Evolutionary conservation across 2,888 invertebrate genomes (phyloP).

Genomic region (Brachypalpus laphriformis): DNA sequence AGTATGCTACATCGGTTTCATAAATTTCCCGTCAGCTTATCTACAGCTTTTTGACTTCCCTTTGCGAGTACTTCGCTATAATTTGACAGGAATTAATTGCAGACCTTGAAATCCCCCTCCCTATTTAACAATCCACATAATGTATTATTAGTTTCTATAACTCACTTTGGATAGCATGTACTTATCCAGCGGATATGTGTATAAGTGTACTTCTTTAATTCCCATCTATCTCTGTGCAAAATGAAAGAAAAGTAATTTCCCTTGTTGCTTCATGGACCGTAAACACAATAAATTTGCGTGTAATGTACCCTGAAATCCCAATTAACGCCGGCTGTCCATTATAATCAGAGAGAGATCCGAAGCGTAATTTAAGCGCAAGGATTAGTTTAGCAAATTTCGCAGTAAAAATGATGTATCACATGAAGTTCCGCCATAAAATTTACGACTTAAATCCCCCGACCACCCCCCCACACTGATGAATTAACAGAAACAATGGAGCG

Average conservation of each 20-base stretch:
- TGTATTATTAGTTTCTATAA: constrained; percentile 1
- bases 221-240: neutral
- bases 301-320: constrained; percentile 64
- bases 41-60: neutral
- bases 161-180: neutral
- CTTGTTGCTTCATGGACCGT: constrained; percentile 56
- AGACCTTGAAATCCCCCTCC: neutral
- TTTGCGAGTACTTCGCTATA: neutral
- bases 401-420: constrained; percentile 64
- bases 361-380: constrained; percentile 57
- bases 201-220: neutral
- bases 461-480: constrained; percentile 37
- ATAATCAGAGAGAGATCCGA: constrained; percentile 46
- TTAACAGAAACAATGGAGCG: neutral
- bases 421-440: constrained; percentile 39
- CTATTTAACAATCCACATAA: neutral
- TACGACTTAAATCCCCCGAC: constrained; percentile 40
- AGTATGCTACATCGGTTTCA: neutral
- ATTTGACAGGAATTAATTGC: neutral
- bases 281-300: constrained; percentile 49
- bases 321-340: constrained; percentile 65
- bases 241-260: constrained; percentile 45
- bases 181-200: neutral
- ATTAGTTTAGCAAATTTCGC: constrained; percentile 39
- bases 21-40: too few species aligned